Base-by-base conservation (phyloP, 1,140 invertebrate genomes). In the Elysia chlorotica region DNA sequence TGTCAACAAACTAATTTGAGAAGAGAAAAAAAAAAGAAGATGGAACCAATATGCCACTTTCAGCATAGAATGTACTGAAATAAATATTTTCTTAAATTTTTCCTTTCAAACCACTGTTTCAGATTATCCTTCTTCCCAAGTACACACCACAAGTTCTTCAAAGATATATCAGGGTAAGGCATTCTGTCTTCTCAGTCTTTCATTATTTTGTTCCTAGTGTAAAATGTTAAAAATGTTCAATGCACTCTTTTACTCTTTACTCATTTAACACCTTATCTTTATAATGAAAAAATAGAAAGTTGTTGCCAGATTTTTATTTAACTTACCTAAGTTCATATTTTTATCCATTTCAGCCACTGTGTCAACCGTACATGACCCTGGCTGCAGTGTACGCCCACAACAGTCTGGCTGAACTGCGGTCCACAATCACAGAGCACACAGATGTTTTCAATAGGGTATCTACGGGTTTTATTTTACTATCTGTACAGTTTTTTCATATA, bases 71-170 rank as follows among this genome's bases (percentile, higher is more conserved):
- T n/a, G n/a, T n/a, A n/a, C n/a, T n/a, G n/a, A n/a, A n/a, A 38
- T 6, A 41, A 14, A 10, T 21, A 23, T 67, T 41, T 23, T 73
- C 5, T 65, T 53, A 6, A 2, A 28, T 65, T 54, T 56, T 54
- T 5, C 53, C 57, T 19, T 65, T 67, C 17, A 19, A 23, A 33
- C 73, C n/a, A 77, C 56, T 62, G 35, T 76, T 83, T 68, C 71
- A 93, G 92, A 89, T 93, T 77, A 85, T 90, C 67, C 88, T 88
- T 76, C 90, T 97, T 81, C 96, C 96, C 37, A 97, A 96, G 89
- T 97, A 96, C 87, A 93, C 94, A 53, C 94, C 95, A 74, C 93
- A 95, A 88, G 93, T 97, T 23, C 93, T 98, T 61, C 91, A 90
- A 57, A 90, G 96, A 75, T 96, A 95, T 83, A 93, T 98, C 61